Evolutionary conservation across 64 coral and sea anemone genomes (phyloP), one percentile per base, ranked within the genome.

Genomic region (Hydrozoanthus tunicans): DNA sequence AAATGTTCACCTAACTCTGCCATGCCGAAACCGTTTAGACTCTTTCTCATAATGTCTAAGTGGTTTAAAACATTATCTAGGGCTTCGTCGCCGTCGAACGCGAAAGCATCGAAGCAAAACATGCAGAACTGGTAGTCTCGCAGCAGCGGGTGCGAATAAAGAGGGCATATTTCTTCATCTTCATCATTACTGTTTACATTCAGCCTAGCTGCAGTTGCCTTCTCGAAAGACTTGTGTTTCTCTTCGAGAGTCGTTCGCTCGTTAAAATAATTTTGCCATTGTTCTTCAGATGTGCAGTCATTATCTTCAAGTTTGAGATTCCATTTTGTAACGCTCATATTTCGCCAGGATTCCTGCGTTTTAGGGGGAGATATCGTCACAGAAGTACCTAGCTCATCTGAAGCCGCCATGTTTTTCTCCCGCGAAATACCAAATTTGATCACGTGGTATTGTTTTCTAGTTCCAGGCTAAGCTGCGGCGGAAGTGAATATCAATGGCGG

Each of bases 361-460:
- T 57, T 72, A 1, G 17, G 53, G 10, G 53, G 57, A 2, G 53
- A 23, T 23, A 70, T 8, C 4, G 51, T 53, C 4, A 69, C 23
- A 51, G 64, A 23, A 9, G 23, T 64, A 24, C 5, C 64, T 9
- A 8, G n/a, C 9, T 85, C 67, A 70, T 7, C 7, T 3, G 9
- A 76, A 6, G 83, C 68, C 69, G 69, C 84, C 84, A 88, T 88
- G 55, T 88, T 88, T 15, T 58, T 86, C 66, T 86, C 83, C 83
- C 83, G 83, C 83, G 83, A 73, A 86, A 85, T 86, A 56, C 83
- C 23, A 59, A 86, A 88, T 61, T 7, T 58, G 43, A 56, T 88
- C 84, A 88, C 84, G 84, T 88, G 84, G 55, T 74, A n/a, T 58
- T 72, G 24, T 57, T 56, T 5, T 70, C 20, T 73, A 76, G 68